Percentiles rank a stretch among this genome's conserved stretches.
Evolutionary conservation across 2,797 vertebrate genomes (phyloP).

Genomic region (Lemur catta): DNA sequence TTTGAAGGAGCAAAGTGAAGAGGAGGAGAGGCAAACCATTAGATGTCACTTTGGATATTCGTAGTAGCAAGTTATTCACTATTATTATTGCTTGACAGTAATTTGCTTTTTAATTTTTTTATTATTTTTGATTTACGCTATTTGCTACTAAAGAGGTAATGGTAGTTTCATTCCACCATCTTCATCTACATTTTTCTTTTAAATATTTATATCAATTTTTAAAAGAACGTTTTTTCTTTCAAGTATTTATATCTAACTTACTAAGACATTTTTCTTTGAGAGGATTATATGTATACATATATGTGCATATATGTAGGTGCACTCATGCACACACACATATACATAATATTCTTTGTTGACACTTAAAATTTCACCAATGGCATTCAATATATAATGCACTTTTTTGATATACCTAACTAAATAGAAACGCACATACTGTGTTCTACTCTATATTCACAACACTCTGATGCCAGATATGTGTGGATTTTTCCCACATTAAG

Average conservation of each 20-base stretch:
- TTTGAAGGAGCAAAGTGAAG: fast-evolving
- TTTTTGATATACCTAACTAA: neutral
- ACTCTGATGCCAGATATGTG: neutral
- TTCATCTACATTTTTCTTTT: neutral
- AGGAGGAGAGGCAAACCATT: neutral
- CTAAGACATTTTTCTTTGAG: neutral
- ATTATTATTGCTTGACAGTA: neutral
- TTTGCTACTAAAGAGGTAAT: neutral
- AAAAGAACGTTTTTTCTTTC: neutral
- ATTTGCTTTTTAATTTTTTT: neutral
- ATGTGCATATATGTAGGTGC: neutral
- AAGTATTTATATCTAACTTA: neutral
- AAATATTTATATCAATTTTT: neutral
- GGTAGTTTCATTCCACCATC: neutral
- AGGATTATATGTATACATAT: neutral
- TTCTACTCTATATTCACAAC: neutral
- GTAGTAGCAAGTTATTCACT: neutral
- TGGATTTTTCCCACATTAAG: neutral
- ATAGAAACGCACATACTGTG: neutral
- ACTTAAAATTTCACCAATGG: neutral
- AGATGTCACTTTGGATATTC: neutral
- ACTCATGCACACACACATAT: neutral
- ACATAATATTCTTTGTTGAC: neutral
- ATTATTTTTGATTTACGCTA: neutral
- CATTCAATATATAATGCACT: neutral